These are phyloP conservation scores for Fundulus diaphanus DNA, from an alignment of 2,797 vertebrate species.

Conservation along the genomic window DNA sequence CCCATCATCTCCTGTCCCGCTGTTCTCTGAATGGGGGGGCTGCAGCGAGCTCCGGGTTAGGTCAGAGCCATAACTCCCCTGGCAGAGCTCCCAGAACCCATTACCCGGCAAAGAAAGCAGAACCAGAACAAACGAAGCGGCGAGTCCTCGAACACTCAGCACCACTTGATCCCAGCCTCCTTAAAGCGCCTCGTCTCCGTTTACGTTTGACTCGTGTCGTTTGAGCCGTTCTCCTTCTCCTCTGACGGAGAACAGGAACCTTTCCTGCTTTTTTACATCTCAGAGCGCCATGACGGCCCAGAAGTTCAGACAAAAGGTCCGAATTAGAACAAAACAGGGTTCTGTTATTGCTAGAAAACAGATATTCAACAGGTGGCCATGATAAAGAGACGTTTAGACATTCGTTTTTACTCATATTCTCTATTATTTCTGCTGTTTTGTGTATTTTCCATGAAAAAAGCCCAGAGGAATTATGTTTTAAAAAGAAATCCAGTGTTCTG, in stretches of 20 bases:
- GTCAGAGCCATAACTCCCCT: constrained; percentile 71
- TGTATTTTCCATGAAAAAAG: not conserved
- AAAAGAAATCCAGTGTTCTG: no score
- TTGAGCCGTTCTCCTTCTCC: not conserved
- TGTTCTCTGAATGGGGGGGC: constrained; percentile 34
- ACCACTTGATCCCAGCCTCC: not conserved
- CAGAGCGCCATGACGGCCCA: not conserved
- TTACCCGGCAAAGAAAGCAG: constrained; percentile 50
- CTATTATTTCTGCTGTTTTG: not conserved
- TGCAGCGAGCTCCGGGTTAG: constrained; percentile 65
- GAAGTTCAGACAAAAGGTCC: not conserved
- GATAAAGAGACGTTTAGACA: no score
- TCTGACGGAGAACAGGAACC: not conserved
- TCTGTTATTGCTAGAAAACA: no score
- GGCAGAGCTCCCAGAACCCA: constrained; percentile 76
- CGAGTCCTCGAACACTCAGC: not conserved
- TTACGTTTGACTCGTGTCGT: not conserved
- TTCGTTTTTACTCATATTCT: not conserved
- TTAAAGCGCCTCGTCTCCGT: not conserved
- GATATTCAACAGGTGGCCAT: no score
- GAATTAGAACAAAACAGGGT: not conserved
- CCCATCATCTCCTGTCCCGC: not conserved
- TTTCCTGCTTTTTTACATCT: not conserved
- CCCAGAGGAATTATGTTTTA: not conserved
- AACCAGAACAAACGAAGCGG: constrained; percentile 2